phyloP scores from a whole-genome alignment of 2,797 vertebrate species.

The Arrhamphus sclerolepis region DNA sequence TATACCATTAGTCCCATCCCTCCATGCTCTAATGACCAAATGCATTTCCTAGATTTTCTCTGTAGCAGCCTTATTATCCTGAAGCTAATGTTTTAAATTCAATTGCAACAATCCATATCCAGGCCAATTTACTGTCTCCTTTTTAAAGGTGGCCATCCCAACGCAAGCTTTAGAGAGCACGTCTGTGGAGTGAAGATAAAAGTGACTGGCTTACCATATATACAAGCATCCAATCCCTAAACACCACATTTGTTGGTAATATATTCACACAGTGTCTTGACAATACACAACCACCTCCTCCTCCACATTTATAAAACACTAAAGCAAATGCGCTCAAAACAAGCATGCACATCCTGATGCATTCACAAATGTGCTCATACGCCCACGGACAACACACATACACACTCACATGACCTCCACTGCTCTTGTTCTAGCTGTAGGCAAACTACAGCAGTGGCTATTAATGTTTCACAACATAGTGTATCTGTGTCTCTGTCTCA shows the following conservation, averaged over 20 bases:
- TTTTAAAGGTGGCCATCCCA: constrained; percentile 63
- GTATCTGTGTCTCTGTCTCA: constrained; percentile 66
- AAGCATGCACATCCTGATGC: constrained; percentile 44
- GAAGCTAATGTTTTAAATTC: constrained; percentile 81
- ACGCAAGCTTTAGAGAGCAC: constrained; percentile 63
- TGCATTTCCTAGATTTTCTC: constrained; percentile 80
- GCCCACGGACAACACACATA: constrained; percentile 13
- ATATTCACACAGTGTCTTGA: constrained; percentile 58
- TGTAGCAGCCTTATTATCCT: constrained; percentile 78
- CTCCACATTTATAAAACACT: constrained; percentile 69
- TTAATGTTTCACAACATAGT: constrained; percentile 89
- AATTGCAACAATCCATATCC: constrained; percentile 80
- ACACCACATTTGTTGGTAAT: constrained; percentile 57
- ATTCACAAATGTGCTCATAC: constrained; percentile 35
- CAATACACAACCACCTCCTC: constrained; percentile 58
- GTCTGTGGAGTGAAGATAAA: constrained; percentile 87
- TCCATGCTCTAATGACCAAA: constrained; percentile 75
- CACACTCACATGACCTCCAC: constrained; percentile 57
- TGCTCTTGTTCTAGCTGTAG: constrained; percentile 69
- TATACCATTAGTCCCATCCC: constrained; percentile 78
- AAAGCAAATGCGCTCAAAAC: constrained; percentile 58
- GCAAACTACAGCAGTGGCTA: constrained; percentile 82
- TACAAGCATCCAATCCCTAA: constrained; percentile 50
- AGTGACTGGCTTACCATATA: constrained; percentile 68
- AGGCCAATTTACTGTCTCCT: constrained; percentile 74